phyloP scores from a whole-genome alignment of 2,797 vertebrate species.

The Helostoma temminkii region DNA sequence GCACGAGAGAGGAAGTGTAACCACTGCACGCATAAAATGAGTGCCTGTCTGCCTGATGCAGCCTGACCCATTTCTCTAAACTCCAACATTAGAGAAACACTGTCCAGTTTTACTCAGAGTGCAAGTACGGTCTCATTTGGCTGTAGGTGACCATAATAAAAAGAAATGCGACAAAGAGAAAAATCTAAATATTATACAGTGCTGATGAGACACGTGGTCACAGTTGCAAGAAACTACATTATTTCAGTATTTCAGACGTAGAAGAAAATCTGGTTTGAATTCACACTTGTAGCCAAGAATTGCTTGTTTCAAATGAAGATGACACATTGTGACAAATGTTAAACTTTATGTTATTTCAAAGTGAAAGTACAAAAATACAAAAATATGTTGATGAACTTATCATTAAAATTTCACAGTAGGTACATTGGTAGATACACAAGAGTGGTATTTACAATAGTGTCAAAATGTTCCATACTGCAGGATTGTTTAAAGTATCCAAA shows the following conservation, averaged over 20 bases:
- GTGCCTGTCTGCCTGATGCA: conserved; percentile 22
- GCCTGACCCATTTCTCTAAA: conserved; percentile 27
- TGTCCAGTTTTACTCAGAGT: conserved; percentile 20
- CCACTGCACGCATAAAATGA: conserved; percentile 13
- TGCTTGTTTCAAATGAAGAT: background rate
- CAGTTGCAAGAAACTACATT: background rate
- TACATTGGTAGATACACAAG: conserved; percentile 73
- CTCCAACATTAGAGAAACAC: conserved; percentile 11
- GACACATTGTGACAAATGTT: conserved; percentile 60
- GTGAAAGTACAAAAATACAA: conserved; percentile 86
- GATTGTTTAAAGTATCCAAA: conserved; percentile 20
- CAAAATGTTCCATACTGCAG: conserved; percentile 37
- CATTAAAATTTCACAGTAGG: conserved; percentile 84
- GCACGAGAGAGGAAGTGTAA: conserved; percentile 54
- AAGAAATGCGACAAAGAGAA: too few species aligned
- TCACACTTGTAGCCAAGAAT: too few species aligned
- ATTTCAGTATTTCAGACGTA: conserved; percentile 11
- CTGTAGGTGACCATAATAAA: conserved; percentile 11
- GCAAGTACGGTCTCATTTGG: conserved; percentile 40
- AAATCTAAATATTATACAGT: conserved; percentile 43
- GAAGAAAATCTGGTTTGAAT: background rate
- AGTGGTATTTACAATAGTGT: conserved; percentile 78
- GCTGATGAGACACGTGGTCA: conserved; percentile 19
- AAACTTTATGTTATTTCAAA: conserved; percentile 83
- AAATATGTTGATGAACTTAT: conserved; percentile 83